Evolutionary conservation across 2,888 invertebrate genomes (phyloP).

Genomic region (Napeogenes inachia): DNA sequence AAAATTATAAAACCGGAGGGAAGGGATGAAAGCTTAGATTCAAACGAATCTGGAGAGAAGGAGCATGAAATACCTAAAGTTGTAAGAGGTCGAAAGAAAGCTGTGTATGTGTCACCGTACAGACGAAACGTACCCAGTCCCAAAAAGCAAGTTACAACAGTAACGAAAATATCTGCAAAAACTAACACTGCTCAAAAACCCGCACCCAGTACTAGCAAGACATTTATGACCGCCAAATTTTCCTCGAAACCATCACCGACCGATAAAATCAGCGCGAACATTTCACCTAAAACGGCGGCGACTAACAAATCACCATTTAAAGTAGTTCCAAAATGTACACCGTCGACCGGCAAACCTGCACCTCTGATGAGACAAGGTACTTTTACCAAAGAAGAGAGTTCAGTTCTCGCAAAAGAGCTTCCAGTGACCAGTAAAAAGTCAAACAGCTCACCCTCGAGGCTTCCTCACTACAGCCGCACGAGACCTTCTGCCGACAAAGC

Average conservation of each 20-base stretch:
- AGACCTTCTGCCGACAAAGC: slow-evolving; percentile 49
- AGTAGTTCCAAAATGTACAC: slow-evolving; percentile 45
- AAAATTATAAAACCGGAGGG: slow-evolving; percentile 78
- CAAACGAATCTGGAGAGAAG: slow-evolving; percentile 65
- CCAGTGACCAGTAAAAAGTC: slow-evolving; percentile 55
- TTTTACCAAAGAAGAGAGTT: slow-evolving; percentile 90
- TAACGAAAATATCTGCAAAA: slow-evolving; percentile 37
- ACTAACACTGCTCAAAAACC: slow-evolving; percentile 40
- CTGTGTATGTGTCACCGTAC: slow-evolving; percentile 81
- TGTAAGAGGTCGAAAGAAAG: slow-evolving; percentile 82
- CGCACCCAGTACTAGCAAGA: slow-evolving; percentile 42
- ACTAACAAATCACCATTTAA: slow-evolving; percentile 54
- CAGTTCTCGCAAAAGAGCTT: slow-evolving; percentile 57
- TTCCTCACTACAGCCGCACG: slow-evolving; percentile 56
- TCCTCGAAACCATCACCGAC: slow-evolving; percentile 48
- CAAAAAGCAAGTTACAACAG: slow-evolving; percentile 49
- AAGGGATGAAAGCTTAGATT: slow-evolving; percentile 64
- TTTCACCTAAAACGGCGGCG: slow-evolving; percentile 60
- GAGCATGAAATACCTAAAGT: slow-evolving; percentile 73
- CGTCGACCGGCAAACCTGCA: slow-evolving; percentile 57
- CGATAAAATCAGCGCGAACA: slow-evolving; percentile 45
- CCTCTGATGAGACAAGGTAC: slow-evolving; percentile 91
- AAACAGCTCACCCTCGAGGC: slow-evolving; percentile 66
- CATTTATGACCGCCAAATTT: slow-evolving; percentile 54
- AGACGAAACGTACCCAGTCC: slow-evolving; percentile 53